These are phyloP conservation scores for Erpetoichthys calabaricus DNA, from an alignment of 2,797 vertebrate species.

Conservation along the genomic window DNA sequence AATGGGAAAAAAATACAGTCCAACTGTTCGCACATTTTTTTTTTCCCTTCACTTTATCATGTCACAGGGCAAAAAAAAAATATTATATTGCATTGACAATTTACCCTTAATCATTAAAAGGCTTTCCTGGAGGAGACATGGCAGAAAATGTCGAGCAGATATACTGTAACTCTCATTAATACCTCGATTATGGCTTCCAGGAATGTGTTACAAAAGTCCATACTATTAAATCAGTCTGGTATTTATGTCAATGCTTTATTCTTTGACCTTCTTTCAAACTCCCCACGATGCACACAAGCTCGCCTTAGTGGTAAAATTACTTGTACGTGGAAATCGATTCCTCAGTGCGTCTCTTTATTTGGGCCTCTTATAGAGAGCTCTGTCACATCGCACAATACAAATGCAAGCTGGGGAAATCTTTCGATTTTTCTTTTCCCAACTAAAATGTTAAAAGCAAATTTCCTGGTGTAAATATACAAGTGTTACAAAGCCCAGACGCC, in stretches of 20 bases:
- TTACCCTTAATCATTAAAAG: slow-evolving; percentile 2
- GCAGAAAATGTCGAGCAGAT: slow-evolving; percentile 4
- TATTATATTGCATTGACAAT: background rate
- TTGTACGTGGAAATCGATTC: no score
- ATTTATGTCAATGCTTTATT: slow-evolving; percentile 8
- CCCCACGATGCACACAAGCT: no score
- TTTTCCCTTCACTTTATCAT: background rate
- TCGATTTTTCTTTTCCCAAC: no score
- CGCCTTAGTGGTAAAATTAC: no score
- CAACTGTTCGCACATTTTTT: background rate
- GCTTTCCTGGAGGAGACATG: slow-evolving; percentile 1
- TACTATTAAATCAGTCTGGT: slow-evolving; percentile 7
- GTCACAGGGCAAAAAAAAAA: background rate
- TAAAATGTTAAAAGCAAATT: no score
- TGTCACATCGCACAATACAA: no score
- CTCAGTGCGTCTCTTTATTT: no score
- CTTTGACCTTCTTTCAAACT: background rate
- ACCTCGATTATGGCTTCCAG: slow-evolving; percentile 5
- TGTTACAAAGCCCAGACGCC: no score
- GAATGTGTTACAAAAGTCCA: slow-evolving; percentile 1
- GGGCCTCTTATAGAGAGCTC: no score
- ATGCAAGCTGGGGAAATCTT: no score
- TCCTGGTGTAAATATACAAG: no score
- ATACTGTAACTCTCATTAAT: slow-evolving; percentile 5
- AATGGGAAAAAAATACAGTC: no score